Conservation (phyloP, 2,113 vertebrate genomes). For the Hippocampus zosterae region DNA sequence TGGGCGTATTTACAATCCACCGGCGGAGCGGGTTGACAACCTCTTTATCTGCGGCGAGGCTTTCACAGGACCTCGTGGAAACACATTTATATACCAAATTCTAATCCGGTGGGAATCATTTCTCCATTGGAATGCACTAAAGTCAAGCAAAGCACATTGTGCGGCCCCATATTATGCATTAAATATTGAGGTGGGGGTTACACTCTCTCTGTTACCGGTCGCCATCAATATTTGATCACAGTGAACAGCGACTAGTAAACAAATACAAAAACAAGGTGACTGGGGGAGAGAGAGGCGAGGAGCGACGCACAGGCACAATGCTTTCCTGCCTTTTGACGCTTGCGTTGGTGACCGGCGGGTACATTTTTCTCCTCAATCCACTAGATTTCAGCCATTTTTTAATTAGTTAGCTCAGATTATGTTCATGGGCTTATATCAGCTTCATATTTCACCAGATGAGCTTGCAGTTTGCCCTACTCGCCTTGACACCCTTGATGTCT, state of each 20-base stretch:
- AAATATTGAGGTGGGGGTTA: constrained; percentile 64
- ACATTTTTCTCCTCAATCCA: too few relatives aligned
- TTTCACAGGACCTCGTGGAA: constrained; percentile 54
- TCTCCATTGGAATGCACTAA: constrained; percentile 42
- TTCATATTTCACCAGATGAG: too few relatives aligned
- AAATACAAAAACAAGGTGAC: constrained; percentile 40
- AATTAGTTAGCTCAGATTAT: too few relatives aligned
- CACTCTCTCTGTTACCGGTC: constrained; percentile 53
- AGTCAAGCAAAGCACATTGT: constrained; percentile 49
- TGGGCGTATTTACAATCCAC: constrained; percentile 57
- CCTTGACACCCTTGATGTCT: too few relatives aligned
- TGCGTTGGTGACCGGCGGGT: too few relatives aligned
- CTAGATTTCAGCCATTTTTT: too few relatives aligned
- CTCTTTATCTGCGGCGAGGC: constrained; percentile 45
- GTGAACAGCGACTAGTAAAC: constrained; percentile 63
- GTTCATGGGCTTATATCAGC: too few relatives aligned
- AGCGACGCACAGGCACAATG: constrained; percentile 3
- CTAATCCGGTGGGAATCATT: constrained; percentile 32
- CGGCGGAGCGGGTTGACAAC: constrained; percentile 36
- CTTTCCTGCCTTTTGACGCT: neutral
- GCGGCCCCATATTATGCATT: constrained; percentile 61
- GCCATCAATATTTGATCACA: constrained; percentile 62
- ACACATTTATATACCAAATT: constrained; percentile 55
- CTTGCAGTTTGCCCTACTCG: too few relatives aligned
- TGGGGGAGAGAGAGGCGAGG: constrained; percentile 29